Conservation (phyloP, 2,888 invertebrate genomes). For the Metellina segmentata region DNA sequence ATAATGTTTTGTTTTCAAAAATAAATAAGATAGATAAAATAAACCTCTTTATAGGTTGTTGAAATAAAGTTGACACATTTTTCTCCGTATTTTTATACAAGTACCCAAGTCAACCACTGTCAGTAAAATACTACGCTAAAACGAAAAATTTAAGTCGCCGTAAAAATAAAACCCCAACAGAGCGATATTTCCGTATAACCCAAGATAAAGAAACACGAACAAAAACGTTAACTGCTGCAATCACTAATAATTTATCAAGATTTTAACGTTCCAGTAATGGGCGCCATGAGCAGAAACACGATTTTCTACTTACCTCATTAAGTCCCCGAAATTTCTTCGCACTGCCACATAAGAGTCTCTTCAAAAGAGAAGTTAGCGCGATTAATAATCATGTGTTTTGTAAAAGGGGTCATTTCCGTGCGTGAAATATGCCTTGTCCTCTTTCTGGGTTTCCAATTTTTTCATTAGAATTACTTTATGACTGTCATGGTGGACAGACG, state of each 20-base stretch:
- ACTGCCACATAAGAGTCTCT: constrained; percentile 27
- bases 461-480: constrained; percentile 4
- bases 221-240: constrained; percentile 24
- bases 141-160: not conserved
- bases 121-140: not conserved
- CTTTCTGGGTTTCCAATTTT: not conserved
- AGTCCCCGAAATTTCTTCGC: constrained; percentile 7
- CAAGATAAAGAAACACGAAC: constrained; percentile 4
- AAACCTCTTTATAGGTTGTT: not conserved
- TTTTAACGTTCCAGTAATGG: constrained; percentile 46
- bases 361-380: constrained; percentile 21
- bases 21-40: too few species aligned
- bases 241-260: constrained; percentile 54
- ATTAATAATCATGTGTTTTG: constrained; percentile 58
- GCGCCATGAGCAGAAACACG: constrained; percentile 33
- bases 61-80: not conserved
- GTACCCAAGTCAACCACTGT: not conserved
- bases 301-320: constrained; percentile 57
- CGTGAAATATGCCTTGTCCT: constrained; percentile 7
- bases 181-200: not conserved
- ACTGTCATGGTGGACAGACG: not conserved
- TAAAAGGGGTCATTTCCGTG: constrained; percentile 27
- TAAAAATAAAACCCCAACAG: constrained; percentile 5
- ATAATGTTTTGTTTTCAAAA: too few species aligned
- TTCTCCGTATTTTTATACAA: not conserved